Conservation (phyloP, 2,888 invertebrate species). For the Eristalinus aeneus region DNA sequence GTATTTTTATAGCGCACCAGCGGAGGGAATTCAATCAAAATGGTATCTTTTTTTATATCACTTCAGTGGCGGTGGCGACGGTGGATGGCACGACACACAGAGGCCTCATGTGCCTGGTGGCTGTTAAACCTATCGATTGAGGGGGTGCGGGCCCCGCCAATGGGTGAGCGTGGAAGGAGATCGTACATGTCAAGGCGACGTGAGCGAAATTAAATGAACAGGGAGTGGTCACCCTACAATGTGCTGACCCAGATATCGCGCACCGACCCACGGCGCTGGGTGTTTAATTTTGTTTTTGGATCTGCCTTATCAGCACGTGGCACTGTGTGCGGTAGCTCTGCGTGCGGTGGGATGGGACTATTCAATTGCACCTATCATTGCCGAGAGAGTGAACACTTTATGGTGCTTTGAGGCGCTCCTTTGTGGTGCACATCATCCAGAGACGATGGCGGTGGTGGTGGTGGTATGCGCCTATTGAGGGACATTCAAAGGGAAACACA, state of each 20-base stretch:
- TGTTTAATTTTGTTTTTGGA: conserved; percentile 17
- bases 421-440: conserved; percentile 7
- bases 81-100: conserved; percentile 33
- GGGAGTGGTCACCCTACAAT: conserved; percentile 44
- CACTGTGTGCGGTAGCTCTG: neutral
- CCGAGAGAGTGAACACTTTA: neutral
- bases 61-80: neutral
- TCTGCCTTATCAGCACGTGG: conserved; percentile 8
- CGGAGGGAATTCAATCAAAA: conserved; percentile 43
- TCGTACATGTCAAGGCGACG: conserved; percentile 51
- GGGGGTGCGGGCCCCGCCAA: conserved; percentile 13
- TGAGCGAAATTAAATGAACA: conserved; percentile 44
- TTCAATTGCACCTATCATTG: conserved; percentile 9
- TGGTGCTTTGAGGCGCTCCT: conserved; percentile 3
- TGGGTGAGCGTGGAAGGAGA: neutral
- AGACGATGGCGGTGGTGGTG: neutral
- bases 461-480: neutral
- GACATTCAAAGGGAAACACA: neutral
- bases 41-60: conserved; percentile 13
- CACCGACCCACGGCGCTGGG: neutral
- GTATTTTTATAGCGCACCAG: neutral
- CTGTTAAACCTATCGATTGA: conserved; percentile 43
- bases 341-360: neutral
- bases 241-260: conserved; percentile 45
- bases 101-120: conserved; percentile 1